Percentiles rank a stretch among this genome's conserved stretches.
Conservation (phyloP, 2,113 vertebrate genomes). For the Tachuris rubrigastra region DNA sequence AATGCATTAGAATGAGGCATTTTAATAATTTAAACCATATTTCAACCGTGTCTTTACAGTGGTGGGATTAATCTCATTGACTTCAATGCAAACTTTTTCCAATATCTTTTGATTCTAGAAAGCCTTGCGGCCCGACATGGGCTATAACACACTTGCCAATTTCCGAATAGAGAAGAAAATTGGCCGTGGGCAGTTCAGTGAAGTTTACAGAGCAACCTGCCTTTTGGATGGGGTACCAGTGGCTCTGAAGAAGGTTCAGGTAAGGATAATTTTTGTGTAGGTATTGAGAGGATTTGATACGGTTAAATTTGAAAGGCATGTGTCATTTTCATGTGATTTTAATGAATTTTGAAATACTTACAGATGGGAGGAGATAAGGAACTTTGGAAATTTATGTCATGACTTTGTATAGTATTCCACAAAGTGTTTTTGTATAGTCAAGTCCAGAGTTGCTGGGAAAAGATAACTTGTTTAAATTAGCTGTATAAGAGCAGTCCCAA, state of each 20-base stretch:
- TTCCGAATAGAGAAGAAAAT: constrained; percentile 98
- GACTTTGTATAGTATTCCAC: neutral
- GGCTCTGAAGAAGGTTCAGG: constrained; percentile 98
- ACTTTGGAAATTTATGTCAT: neutral
- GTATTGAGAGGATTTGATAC: neutral
- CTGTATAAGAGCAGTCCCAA: neutral
- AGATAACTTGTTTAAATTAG: neutral
- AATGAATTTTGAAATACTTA: neutral
- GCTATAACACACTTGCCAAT: constrained; percentile 91
- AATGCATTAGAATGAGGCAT: neutral
- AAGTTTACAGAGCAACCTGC: constrained; percentile 94
- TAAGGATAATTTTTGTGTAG: constrained; percentile 58
- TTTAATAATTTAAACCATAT: neutral
- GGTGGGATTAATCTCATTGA: neutral
- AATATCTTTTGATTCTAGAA: constrained; percentile 78
- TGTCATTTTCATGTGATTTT: neutral
- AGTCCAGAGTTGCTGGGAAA: neutral
- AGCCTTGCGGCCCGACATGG: constrained; percentile 91
- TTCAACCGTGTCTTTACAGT: neutral
- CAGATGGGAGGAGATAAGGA: neutral
- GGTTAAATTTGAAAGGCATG: neutral
- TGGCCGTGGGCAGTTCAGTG: constrained; percentile 96
- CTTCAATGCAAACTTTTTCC: neutral
- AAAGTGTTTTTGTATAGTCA: neutral
- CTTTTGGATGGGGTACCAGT: constrained; percentile 90